Evolutionary conservation across 2,113 vertebrate genomes (phyloP), one percentile per base, ranked within the genome.

Genomic region (Xiphias gladius): DNA sequence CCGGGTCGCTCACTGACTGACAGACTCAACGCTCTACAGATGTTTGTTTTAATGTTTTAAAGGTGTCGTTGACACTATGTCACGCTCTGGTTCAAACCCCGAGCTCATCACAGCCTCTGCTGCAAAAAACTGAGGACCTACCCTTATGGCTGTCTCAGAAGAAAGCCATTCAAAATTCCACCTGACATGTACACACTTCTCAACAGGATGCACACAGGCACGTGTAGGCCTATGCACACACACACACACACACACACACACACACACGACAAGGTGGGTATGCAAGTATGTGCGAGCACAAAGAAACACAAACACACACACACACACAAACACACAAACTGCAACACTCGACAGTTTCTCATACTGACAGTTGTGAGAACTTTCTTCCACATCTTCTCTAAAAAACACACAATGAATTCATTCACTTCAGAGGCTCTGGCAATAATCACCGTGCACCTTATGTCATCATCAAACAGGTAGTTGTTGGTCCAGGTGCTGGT

Each of bases 401-500:
- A 59, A 62, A 68, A 80, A 50, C 72, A 74, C 57, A 93, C 88
- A 91, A 89, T 80, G 82, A 88, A 74, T 76, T 86, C 82, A 89
- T 92, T 91, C 78, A 92, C 76, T 76, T 64, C 20, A 30, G 62
- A 81, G 81, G 73, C 80, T 83, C 78, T 68, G 78, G 76, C 73
- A 79, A 82, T 87, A 73, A 91, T 86, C 77, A 54, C 66, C 4
- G 39, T 5, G 59, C 79, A 64, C 83, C 74, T 86, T 57, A 67
- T 85, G 87, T 84, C 91, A 85, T 72, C 86, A 65, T 85, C 84
- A 82, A 89, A 89, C 86, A 89, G 88, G 81, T 89, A 72, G 73
- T 61, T 92, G 89, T 89, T 90, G 79, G 88, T 82, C 68, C 92
- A 90, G 87, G 89, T 91, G 91, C 83, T 43, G 72, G 28, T 12